A percentile compares a stretch with the other conserved stretches of the same genome.
Conservation (phyloP, 2,113 vertebrate genomes). For the Oreocharis arfaki region DNA sequence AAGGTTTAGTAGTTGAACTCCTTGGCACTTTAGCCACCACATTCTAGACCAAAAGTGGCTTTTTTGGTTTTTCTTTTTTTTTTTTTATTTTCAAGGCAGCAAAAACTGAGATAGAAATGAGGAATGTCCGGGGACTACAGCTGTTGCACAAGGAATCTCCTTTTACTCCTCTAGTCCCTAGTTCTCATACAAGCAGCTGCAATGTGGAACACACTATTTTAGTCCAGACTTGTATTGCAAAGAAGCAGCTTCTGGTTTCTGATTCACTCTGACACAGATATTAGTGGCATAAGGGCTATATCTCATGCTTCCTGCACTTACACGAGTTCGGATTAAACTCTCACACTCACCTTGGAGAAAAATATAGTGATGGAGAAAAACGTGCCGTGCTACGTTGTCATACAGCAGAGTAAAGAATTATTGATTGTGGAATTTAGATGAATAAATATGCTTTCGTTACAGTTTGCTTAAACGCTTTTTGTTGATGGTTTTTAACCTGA, state of each 20-base stretch:
- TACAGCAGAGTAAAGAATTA: neutral
- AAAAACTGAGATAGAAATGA: neutral
- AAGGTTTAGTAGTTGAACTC: neutral
- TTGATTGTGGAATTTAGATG: neutral
- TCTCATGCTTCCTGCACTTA: neutral
- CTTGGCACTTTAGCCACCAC: neutral
- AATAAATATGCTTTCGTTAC: neutral
- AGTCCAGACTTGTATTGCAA: neutral
- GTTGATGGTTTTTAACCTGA: neutral
- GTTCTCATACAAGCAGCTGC: neutral
- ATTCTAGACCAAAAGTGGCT: neutral
- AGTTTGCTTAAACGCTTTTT: neutral
- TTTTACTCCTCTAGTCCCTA: neutral
- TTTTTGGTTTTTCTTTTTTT: neutral
- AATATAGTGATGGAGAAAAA: neutral
- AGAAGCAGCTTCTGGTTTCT: neutral
- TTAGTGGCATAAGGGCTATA: neutral
- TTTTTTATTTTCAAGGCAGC: neutral
- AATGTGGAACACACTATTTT: neutral
- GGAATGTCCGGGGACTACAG: neutral
- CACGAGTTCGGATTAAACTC: neutral
- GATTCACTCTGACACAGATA: neutral
- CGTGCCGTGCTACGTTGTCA: accelerated
- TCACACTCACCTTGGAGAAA: neutral
- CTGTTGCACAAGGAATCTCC: neutral